Base-by-base conservation (phyloP, 92 coral and sea anemone species). In the Plumapathes pennacea region DNA sequence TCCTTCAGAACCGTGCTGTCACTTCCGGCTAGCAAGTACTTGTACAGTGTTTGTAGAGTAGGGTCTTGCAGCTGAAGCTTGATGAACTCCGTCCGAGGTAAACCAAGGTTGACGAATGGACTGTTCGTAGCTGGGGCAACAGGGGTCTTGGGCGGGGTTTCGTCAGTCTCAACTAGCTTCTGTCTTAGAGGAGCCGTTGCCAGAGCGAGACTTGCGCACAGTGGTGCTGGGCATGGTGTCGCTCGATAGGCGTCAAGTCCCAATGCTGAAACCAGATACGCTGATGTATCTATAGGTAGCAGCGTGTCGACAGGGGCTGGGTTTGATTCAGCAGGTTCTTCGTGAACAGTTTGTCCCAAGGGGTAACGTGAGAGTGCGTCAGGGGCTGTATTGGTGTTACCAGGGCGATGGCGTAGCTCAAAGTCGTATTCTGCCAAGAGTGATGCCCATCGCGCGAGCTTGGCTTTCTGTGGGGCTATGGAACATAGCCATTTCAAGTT, bases 331-430 rank as follows among this genome's bases (percentile, higher is more conserved):
- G 13, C 32, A 24, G 25, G 3, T 22, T 48, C 54, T 48, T 48
- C 32, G 18, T 48, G 30, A 36, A 19, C 14, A 25, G 36, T 3
- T n/a, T 57, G 30, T 36, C 26, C 19, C 7, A 8, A 32, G 0
- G 69, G 69, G 24, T 48, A 17, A 15, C 69, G 44, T n/a, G 69
- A 62, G 28, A 62, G 17, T 24, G 69, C 69, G 32, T 62, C 69
- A n/a, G 51, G 37, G 25, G 30, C 60, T 4, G 32, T 15, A 50
- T 46, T 64, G 4, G 17, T 17, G 13, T 49, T 50, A 3, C 71
- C 71, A 4, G 71, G 71, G 15, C 60, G 60, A 21, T 64, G 60
- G 25, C 36, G 41, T 13, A 64, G 24, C 54, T 64, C 71, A 34
- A 64, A 64, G 31, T 64, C 60, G 26, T 62, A 45, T 10, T 62